Evolutionary conservation across 2,113 vertebrate species (phyloP), one percentile per base, ranked within the genome.

Genomic region (Fulmarus glacialis): DNA sequence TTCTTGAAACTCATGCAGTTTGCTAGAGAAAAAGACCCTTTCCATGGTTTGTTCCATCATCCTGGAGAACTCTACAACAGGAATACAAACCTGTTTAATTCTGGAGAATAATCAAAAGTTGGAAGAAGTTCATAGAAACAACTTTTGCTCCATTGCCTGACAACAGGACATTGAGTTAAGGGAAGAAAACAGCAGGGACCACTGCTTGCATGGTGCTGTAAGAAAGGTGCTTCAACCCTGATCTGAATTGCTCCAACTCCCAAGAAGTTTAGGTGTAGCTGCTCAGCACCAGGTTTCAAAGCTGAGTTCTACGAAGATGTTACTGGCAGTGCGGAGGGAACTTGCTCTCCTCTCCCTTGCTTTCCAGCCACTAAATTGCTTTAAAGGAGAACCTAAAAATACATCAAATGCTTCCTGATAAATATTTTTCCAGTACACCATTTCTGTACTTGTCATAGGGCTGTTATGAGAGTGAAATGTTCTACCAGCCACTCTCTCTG

Each of bases 341-440:
- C 24, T 90, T 66, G 36, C 45, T 80, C 34, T 80, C 66, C 43
- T 70, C 48, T 90, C 15, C 13, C 26, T 92, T 55, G n/a, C 56
- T 63, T 75, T 82, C 34, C 81, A 94, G 52, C 16, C 36, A 60
- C 52, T 77, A 64, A 75, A 68, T 55, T 73, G 24, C 53, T 85
- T 93, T 85, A 97, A 94, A 93, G 38, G 40, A 94, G 53, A 93
- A 82, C 48, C 45, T 96, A 89, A 96, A 96, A 95, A 85, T 75
- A 94, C 45, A 93, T 62, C n/a, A 94, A 42, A 85, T 90, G 26
- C 48, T 91, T 91, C 87, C 87, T 78, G 73, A 91, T 93, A 90
- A 96, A 94, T 96, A 85, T 85, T 95, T 92, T 96, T 96, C 87
- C 87, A 77, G 21, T 89, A 77, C 22, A 17, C 30, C 21, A 19